phyloP scores from a whole-genome alignment of 2,888 invertebrate species.

The Orthosia gothica region DNA sequence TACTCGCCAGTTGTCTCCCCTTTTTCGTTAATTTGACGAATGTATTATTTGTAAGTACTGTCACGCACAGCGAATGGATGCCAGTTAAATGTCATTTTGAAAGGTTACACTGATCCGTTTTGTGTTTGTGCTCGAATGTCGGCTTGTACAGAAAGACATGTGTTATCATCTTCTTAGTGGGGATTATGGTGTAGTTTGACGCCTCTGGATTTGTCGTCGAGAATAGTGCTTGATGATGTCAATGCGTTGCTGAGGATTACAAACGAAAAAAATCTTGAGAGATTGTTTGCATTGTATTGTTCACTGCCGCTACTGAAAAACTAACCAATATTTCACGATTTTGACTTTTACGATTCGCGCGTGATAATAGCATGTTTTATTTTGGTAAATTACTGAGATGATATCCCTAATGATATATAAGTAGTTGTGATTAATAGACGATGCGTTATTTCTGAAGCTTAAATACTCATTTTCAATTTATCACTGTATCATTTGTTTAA shows the following conservation, averaged over 20 bases:
- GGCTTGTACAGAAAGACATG: slow-evolving; percentile 41
- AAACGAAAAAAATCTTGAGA: slow-evolving; percentile 26
- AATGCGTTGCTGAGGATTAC: slow-evolving; percentile 46
- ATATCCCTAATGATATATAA: slow-evolving; percentile 51
- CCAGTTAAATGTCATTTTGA: slow-evolving; percentile 57
- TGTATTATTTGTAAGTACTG: slow-evolving; percentile 62
- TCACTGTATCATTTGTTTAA: slow-evolving; percentile 46
- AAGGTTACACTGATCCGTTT: slow-evolving; percentile 56
- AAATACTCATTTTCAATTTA: slow-evolving; percentile 45
- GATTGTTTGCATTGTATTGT: slow-evolving; percentile 39
- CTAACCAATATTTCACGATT: slow-evolving; percentile 39
- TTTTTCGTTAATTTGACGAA: slow-evolving; percentile 64
- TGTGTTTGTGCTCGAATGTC: slow-evolving; percentile 49
- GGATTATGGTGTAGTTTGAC: slow-evolving; percentile 52
- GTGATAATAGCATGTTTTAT: slow-evolving; percentile 33
- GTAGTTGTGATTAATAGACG: slow-evolving; percentile 50
- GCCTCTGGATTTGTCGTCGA: slow-evolving; percentile 29
- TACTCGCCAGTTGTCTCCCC: slow-evolving; percentile 54
- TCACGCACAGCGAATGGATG: slow-evolving; percentile 58
- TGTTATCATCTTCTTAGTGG: slow-evolving; percentile 21
- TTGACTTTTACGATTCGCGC: slow-evolving; percentile 53
- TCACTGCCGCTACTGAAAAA: slow-evolving; percentile 30
- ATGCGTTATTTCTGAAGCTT: slow-evolving; percentile 52
- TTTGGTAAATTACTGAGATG: slow-evolving; percentile 50
- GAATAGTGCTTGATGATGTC: slow-evolving; percentile 36